Evolutionary conservation across 1,140 invertebrate species (phyloP).

Genomic region (Drosophila ohnishii): DNA sequence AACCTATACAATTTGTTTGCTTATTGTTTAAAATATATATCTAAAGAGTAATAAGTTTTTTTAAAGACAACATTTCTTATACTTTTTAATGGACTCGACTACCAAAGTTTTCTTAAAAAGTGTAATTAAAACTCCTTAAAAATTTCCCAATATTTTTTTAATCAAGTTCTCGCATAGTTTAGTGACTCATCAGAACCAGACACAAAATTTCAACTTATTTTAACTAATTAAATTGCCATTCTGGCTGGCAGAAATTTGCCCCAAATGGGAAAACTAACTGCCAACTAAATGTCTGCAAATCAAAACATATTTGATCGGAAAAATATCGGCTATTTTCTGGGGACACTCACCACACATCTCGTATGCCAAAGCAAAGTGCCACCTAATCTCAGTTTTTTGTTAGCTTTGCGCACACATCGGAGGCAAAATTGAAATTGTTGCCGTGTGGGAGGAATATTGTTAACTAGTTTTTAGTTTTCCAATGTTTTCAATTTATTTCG

Average conservation of each 20-base stretch:
- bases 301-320: constrained; percentile 45
- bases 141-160: constrained; percentile 19
- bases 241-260: constrained; percentile 24
- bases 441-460: constrained; percentile 7
- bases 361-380: constrained; percentile 26
- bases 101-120: constrained; percentile 2
- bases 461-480: constrained; percentile 5
- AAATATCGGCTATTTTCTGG: constrained; percentile 24
- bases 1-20: too few species aligned
- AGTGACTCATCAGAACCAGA: neutral
- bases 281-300: constrained; percentile 37
- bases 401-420: constrained; percentile 17
- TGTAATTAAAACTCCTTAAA: constrained; percentile 20
- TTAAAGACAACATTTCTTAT: neutral
- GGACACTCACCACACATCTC: constrained; percentile 15
- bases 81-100: neutral
- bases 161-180: constrained; percentile 35
- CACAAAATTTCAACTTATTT: constrained; percentile 33
- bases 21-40: neutral
- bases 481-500: constrained; percentile 26
- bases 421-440: constrained; percentile 53
- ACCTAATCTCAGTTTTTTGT: constrained; percentile 33
- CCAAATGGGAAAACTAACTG: constrained; percentile 24
- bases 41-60: too few species aligned
- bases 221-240: constrained; percentile 58